These are phyloP conservation scores for Laticauda colubrina DNA, from an alignment of 2,113 vertebrate species.

Conservation along the genomic window DNA sequence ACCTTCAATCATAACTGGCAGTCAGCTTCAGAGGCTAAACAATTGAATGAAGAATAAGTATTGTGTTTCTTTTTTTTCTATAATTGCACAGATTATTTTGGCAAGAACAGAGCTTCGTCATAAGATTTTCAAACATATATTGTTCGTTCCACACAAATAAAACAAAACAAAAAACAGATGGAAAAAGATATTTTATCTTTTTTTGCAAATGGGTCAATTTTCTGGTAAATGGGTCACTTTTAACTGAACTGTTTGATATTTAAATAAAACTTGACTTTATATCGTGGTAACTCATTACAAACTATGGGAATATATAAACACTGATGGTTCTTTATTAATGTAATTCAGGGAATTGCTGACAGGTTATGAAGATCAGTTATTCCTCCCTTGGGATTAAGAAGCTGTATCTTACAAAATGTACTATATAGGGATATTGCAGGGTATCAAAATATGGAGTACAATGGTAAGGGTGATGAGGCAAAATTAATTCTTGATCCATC, in stretches of 20 bases:
- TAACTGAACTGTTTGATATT: neutral
- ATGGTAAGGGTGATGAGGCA: neutral
- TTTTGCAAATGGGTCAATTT: neutral
- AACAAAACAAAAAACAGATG: neutral
- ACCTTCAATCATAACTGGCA: neutral
- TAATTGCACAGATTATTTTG: neutral
- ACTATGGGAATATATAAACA: neutral
- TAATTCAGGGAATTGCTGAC: neutral
- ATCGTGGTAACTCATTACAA: neutral
- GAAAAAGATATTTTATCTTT: neutral
- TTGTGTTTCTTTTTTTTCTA: neutral
- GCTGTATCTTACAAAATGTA: too few relatives aligned
- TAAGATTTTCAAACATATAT: neutral
- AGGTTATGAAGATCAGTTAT: neutral
- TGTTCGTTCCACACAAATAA: neutral
- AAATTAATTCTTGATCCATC: neutral
- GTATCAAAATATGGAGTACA: neutral
- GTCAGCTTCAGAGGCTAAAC: neutral
- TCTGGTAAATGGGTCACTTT: neutral
- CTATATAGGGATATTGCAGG: too few relatives aligned
- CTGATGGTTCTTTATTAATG: neutral
- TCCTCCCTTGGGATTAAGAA: neutral
- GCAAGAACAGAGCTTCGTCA: neutral
- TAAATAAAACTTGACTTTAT: neutral
- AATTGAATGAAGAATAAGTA: constrained; percentile 5